Evolutionary conservation across 2,888 invertebrate species (phyloP).

Genomic region (Plebejus anna): DNA sequence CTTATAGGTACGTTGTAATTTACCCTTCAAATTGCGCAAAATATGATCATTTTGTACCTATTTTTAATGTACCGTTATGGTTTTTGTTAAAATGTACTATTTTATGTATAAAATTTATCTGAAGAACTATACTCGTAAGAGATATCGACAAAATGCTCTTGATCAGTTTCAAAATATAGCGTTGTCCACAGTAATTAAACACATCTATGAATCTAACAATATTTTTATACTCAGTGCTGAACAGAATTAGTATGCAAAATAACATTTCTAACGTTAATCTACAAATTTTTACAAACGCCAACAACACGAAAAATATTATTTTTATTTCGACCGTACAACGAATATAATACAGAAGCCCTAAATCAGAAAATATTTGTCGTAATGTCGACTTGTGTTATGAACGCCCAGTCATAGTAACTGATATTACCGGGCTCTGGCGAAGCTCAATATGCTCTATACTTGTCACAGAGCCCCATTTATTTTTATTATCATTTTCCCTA

Average conservation of each 20-base stretch:
- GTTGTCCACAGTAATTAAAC: too few species aligned
- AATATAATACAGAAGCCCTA: constrained; percentile 7
- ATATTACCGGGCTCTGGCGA: constrained; percentile 26
- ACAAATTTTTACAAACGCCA: not conserved
- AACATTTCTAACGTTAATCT: too few species aligned
- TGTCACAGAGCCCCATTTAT: constrained; percentile 26
- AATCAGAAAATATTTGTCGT: constrained; percentile 27
- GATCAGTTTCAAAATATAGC: too few species aligned
- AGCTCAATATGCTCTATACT: constrained; percentile 25
- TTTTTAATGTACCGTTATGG: too few species aligned
- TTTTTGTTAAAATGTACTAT: not conserved
- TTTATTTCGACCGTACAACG: not conserved
- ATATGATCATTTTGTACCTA: not conserved
- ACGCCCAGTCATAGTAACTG: constrained; percentile 25
- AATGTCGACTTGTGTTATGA: constrained; percentile 22
- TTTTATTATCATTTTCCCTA: constrained; percentile 27
- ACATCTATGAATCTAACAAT: too few species aligned
- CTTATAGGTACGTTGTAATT: not conserved
- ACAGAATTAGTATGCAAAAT: too few species aligned
- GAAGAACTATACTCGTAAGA: too few species aligned
- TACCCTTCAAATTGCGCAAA: not conserved
- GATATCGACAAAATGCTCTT: too few species aligned
- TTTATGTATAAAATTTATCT: too few species aligned
- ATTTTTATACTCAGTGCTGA: too few species aligned
- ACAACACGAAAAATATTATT: not conserved